Conservation (phyloP, 2,797 vertebrate species). For the Sebastes aleutianus region DNA sequence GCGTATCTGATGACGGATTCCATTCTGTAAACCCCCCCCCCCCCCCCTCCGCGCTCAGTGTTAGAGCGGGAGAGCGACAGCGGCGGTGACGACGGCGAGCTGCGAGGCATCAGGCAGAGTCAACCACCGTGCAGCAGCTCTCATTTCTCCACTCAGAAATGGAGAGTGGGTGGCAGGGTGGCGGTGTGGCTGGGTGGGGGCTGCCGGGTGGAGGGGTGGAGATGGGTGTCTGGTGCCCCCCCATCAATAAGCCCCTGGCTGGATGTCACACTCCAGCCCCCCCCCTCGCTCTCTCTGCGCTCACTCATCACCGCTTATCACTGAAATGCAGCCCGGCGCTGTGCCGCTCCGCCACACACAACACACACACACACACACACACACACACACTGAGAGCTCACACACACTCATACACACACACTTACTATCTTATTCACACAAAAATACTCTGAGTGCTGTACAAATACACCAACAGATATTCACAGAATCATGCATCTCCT, state of each 20-base stretch:
- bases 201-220: slow-evolving; percentile 1
- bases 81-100: neutral
- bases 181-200: neutral
- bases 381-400: neutral
- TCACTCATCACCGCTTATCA: slow-evolving; percentile 75
- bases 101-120: slow-evolving; percentile 40
- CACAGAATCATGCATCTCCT: slow-evolving; percentile 22
- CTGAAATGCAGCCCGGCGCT: slow-evolving; percentile 64
- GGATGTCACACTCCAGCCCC: slow-evolving; percentile 65
- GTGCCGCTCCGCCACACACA: slow-evolving; percentile 54
- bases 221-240: neutral
- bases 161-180: slow-evolving; percentile 46
- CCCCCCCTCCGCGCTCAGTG: neutral
- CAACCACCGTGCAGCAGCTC: slow-evolving; percentile 63
- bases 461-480: slow-evolving; percentile 46
- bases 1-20: slow-evolving; percentile 67
- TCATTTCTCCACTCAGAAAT: slow-evolving; percentile 65
- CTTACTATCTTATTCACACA: neutral
- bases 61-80: slow-evolving; percentile 7
- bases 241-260: slow-evolving; percentile 60
- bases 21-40: slow-evolving; percentile 21
- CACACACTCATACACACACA: neutral
- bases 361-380: slow-evolving; percentile 15
- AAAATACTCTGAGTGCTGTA: slow-evolving; percentile 28
- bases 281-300: slow-evolving; percentile 17